Evolutionary conservation across 2,797 vertebrate genomes (phyloP).

Genomic region (Buceros bicornis): DNA sequence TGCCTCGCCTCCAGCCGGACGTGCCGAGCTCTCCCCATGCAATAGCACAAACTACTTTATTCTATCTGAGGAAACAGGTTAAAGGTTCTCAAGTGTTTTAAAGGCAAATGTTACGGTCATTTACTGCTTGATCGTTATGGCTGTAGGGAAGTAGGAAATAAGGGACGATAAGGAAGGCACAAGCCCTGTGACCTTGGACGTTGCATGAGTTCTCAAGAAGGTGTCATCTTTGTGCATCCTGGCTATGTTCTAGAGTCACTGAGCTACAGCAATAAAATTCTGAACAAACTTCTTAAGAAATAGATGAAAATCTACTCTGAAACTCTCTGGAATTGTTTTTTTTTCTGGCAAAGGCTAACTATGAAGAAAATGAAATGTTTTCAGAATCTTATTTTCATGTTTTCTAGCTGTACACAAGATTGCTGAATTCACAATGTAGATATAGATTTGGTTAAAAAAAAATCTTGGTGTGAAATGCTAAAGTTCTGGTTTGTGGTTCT

Average conservation of each 20-base stretch:
- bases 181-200: neutral
- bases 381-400: neutral
- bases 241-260: neutral
- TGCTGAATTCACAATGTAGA: neutral
- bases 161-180: neutral
- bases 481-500: neutral
- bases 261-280: neutral
- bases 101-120: neutral
- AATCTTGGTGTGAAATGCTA: neutral
- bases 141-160: neutral
- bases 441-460: neutral
- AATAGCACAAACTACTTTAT: neutral
- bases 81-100: neutral
- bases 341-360: neutral
- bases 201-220: neutral
- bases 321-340: neutral
- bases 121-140: neutral
- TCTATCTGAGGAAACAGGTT: neutral
- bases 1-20: neutral
- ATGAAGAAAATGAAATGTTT: neutral
- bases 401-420: neutral
- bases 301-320: neutral
- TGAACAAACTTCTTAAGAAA: neutral
- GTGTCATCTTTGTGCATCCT: neutral
- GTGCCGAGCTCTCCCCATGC: neutral